Evolutionary conservation across 64 coral and sea anemone genomes (phyloP), one percentile per base, ranked within the genome.

Genomic region (Montipora cactus): DNA sequence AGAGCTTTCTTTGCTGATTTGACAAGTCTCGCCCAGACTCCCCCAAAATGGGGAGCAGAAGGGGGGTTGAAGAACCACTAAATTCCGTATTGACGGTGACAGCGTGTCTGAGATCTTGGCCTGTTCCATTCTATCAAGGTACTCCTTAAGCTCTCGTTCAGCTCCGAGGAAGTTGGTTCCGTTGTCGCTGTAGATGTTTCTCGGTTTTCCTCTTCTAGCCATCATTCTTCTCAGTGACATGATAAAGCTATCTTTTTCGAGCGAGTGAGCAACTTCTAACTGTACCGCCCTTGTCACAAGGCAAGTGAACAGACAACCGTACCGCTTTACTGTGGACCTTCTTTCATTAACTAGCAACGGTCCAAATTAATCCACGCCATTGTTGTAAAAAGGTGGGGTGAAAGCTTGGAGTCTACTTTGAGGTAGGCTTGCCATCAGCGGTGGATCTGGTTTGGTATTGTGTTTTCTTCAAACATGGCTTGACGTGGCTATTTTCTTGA

Each of bases 81-180:
- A 14, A 93, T 79, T 15, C 59, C 21, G 23, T 93, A 23, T 37
- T 78, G n/a, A n/a, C n/a, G n/a, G 11, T 44, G 79, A 75, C 52
- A 93, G 69, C 4, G 61, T 81, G 52, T 94, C 80, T 12, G 44
- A 67, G 47, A 82, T 48, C 52, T 89, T 82, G 49, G 28, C 66
- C 21, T 85, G 77, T 22, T 95, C 50, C 79, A 44, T 72, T 28
- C 74, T 20, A 37, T 76, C 67, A 20, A 84, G 49, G 23, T 14
- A 75, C 45, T 51, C 44, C 57, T 22, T 87, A 25, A 95, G 79
- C 69, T 94, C 80, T 59, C 20, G 71, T 13, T 95, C 57, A 1
- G 81, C 88, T 48, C 74, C 80, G 13, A 80, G 58, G 14, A 95
- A 95, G 19, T 95, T 91, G 12, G 59, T 91, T 10, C 94, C 82